Percentiles rank a stretch among this genome's conserved stretches.
Conservation (phyloP, 2,888 invertebrate genomes). For the Hyalella azteca region DNA sequence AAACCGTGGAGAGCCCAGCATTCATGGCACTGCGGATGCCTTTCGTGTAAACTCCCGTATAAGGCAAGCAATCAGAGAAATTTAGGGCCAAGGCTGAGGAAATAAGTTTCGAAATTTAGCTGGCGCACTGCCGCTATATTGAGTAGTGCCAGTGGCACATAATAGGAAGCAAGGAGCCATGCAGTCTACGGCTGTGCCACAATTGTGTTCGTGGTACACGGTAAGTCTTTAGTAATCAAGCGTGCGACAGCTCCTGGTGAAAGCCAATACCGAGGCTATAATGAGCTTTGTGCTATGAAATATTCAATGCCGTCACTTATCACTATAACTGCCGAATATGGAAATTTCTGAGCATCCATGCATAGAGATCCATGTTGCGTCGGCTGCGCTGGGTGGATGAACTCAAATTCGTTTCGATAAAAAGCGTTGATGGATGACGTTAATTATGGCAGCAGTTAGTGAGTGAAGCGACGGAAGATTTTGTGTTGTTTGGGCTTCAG, state of each 20-base stretch:
- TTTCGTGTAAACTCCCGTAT: too few relatives aligned
- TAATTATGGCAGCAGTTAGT: not conserved
- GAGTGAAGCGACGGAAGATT: not conserved
- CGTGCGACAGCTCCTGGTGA: too few relatives aligned
- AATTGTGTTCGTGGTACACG: not conserved
- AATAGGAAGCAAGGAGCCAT: too few relatives aligned
- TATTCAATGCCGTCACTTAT: not conserved
- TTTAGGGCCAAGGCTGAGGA: too few relatives aligned
- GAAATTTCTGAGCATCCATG: not conserved
- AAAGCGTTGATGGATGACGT: not conserved
- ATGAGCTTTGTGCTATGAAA: conserved; percentile 9
- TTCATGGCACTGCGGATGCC: too few relatives aligned
- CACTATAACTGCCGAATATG: conserved; percentile 28
- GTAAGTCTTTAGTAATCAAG: not conserved
- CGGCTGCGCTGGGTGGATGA: not conserved
- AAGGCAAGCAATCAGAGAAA: too few relatives aligned
- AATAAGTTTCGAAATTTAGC: too few relatives aligned
- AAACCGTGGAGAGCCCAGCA: too few relatives aligned
- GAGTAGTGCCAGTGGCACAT: too few relatives aligned
- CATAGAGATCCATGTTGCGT: not conserved
- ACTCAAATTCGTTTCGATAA: conserved; percentile 15
- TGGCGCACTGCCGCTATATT: too few relatives aligned
- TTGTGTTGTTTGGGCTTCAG: too few relatives aligned
- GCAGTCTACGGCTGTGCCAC: too few relatives aligned
- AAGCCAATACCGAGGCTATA: conserved; percentile 27